Percentiles rank a stretch among this genome's conserved stretches.
These are phyloP conservation scores for Yponomeuta sedellus DNA, from an alignment of 2,888 invertebrate species.

Conservation along the genomic window DNA sequence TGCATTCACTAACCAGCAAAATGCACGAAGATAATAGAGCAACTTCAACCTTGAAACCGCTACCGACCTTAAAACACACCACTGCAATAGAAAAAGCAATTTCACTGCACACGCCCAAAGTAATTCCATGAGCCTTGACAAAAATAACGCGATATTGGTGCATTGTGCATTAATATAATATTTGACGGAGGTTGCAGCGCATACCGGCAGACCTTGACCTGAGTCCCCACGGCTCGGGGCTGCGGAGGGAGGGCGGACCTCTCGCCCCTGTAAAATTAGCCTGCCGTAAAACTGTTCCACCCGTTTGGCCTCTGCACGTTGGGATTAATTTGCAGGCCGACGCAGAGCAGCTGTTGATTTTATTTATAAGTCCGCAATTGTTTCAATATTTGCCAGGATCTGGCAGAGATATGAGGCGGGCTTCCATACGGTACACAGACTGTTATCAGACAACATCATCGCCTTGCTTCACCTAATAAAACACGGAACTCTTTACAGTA, in stretches of 20 bases:
- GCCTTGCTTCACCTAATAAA: no score
- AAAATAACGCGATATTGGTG: slow-evolving; percentile 11
- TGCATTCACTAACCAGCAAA: no score
- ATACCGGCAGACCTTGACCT: slow-evolving; percentile 8
- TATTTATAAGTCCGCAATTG: neutral
- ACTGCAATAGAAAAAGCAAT: neutral
- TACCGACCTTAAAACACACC: neutral
- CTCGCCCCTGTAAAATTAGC: slow-evolving; percentile 7
- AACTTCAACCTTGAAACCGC: neutral
- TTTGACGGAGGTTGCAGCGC: slow-evolving; percentile 10
- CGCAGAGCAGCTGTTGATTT: slow-evolving; percentile 4
- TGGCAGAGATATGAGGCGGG: neutral
- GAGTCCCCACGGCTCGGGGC: neutral
- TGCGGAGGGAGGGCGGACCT: neutral
- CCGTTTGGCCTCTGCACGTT: neutral
- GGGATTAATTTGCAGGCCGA: slow-evolving; percentile 4
- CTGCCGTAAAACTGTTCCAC: slow-evolving; percentile 5
- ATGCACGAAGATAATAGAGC: no score
- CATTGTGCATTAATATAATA: slow-evolving; percentile 12
- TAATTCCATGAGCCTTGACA: neutral
- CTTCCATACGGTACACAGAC: neutral
- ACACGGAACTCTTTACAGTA: no score
- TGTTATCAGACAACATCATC: no score
- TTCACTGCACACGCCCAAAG: neutral
- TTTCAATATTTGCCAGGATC: neutral